A percentile compares a stretch with the other conserved stretches of the same genome.
Conservation (phyloP, 2,888 invertebrate genomes). For the Caenorhabditis virilis region DNA sequence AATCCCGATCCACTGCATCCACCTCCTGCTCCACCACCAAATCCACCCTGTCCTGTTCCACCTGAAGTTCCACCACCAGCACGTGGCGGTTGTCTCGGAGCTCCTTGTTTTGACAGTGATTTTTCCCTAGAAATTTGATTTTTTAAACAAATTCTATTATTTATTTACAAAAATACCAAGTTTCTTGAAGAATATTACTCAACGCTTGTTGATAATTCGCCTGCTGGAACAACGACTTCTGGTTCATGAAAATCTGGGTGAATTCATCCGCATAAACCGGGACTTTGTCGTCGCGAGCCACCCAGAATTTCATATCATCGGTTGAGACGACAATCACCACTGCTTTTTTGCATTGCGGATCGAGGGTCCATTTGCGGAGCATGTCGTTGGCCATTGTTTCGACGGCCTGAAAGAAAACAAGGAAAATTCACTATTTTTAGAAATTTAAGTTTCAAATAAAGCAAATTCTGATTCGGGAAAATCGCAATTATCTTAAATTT, state of each 20-base stretch:
- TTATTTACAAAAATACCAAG: slow-evolving; percentile 17
- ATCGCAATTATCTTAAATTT: too few relatives aligned
- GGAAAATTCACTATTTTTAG: too few relatives aligned
- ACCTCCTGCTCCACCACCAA: slow-evolving; percentile 40
- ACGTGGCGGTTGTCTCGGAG: slow-evolving; percentile 28
- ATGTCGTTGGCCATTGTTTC: slow-evolving; percentile 62
- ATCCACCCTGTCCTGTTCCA: slow-evolving; percentile 10
- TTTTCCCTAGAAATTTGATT: slow-evolving; percentile 40
- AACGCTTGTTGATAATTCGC: slow-evolving; percentile 56
- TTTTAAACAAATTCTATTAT: neutral
- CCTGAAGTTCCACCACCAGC: slow-evolving; percentile 22
- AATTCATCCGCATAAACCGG: slow-evolving; percentile 64
- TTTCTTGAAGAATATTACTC: slow-evolving; percentile 54
- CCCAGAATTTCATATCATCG: slow-evolving; percentile 65
- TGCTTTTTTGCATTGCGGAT: slow-evolving; percentile 62
- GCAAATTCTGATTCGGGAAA: too few relatives aligned
- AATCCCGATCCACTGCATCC: slow-evolving; percentile 23
- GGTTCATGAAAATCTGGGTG: slow-evolving; percentile 56
- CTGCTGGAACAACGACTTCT: slow-evolving; percentile 55
- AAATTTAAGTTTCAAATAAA: too few relatives aligned
- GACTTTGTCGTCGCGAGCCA: slow-evolving; percentile 59
- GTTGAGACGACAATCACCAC: slow-evolving; percentile 52
- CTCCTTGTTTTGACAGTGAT: slow-evolving; percentile 56
- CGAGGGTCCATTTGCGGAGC: slow-evolving; percentile 58
- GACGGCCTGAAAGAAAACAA: slow-evolving; percentile 61